Evolutionary conservation across 2,888 invertebrate species (phyloP), one percentile per base, ranked within the genome.

Genomic region (Folsomia manolachei): DNA sequence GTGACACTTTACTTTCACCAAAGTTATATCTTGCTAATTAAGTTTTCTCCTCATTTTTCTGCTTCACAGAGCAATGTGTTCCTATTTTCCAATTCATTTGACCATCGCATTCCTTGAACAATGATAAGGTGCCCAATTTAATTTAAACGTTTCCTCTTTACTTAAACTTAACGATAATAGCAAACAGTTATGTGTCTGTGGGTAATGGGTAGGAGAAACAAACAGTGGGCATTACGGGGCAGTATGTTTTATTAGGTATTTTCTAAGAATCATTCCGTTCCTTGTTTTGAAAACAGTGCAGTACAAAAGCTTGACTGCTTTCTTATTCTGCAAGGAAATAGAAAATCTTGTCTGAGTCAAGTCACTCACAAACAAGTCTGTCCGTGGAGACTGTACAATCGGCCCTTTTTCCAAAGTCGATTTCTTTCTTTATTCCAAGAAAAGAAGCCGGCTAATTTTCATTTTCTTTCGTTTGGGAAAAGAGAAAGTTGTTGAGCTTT

Each of bases 381-480:
- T 56, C 56, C 39, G 39, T 39, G 39, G 39, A 39, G 39, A 39
- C 39, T 39, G 39, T 14, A 9, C 39, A 4, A 39, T 39, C 7
- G 39, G 14, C 39, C 39, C 14, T 39, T 39, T 39, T 14, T 39
- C 14, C 39, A 56, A 21, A 56, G 56, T 19, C n/a, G 19, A 39
- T 56, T 56, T 56, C 19, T 56, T 56, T 56, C 11, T 56, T n/a
- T 56, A 19, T 56, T 7, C 56, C 56, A 56, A 56, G 56, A 56
- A 56, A 56, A 56, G 56, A 56, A 56, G 56, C 56, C 56, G 56
- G 21, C 56, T 56, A 56, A 56, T 56, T 56, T 19, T 56, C n/a
- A 56, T 56, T 56, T 56, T 19, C n/a, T 7, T 56, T 56, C 4
- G 18, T 14, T 56, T 7, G 56, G n/a, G 7, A n/a, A 19, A 56